Percentiles rank a stretch among this genome's conserved stretches.
Evolutionary conservation across 1,140 invertebrate species (phyloP).

Genomic region (Camponotus pennsylvanicus): DNA sequence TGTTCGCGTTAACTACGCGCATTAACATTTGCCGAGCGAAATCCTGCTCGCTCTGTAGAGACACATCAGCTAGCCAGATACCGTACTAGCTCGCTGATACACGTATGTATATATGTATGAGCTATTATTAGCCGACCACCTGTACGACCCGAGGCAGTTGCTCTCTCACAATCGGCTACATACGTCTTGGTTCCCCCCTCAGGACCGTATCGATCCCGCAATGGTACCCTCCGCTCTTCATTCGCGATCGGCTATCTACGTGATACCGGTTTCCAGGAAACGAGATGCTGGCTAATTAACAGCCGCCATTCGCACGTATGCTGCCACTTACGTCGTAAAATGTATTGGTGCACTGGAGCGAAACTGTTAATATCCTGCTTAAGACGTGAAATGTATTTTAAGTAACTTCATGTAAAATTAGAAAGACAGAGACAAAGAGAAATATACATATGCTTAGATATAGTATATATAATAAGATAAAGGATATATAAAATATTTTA

Average conservation of each 20-base stretch:
- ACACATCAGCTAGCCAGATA: conserved; percentile 20
- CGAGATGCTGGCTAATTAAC: conserved; percentile 47
- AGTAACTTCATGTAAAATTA: neutral
- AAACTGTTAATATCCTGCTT: conserved; percentile 24
- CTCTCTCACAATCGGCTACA: conserved; percentile 71
- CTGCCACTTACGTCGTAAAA: conserved; percentile 9
- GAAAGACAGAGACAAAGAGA: neutral
- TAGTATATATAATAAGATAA: neutral
- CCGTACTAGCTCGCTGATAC: conserved; percentile 21
- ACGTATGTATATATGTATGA: conserved; percentile 34
- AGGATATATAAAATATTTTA: neutral
- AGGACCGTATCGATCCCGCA: conserved; percentile 64
- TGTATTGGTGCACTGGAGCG: neutral
- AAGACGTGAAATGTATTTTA: neutral
- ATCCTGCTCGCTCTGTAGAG: conserved; percentile 17
- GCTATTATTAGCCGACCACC: conserved; percentile 79
- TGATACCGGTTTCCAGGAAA: conserved; percentile 44
- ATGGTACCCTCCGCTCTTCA: conserved; percentile 29
- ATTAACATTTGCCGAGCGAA: conserved; percentile 47
- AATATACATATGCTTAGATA: neutral
- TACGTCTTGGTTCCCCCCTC: conserved; percentile 40
- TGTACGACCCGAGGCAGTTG: conserved; percentile 75
- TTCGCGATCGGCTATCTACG: conserved; percentile 3
- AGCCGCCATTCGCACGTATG: conserved; percentile 23
- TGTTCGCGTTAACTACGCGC: conserved; percentile 18